Conservation (phyloP, 2,113 vertebrate genomes). For the Bettongia penicillata region DNA sequence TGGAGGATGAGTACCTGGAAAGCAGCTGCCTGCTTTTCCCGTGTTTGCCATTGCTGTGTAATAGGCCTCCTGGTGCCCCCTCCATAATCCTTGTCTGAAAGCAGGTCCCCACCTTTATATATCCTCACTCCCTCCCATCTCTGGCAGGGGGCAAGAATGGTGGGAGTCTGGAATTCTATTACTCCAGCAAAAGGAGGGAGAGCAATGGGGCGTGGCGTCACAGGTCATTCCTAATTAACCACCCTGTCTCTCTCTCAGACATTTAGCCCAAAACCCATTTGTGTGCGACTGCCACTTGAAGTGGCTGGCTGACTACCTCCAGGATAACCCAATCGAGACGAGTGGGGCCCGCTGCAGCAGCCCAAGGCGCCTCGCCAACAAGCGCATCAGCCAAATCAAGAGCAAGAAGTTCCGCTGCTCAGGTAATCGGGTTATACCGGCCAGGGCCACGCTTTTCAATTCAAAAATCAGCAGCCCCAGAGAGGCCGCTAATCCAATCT, state of each 20-base stretch:
- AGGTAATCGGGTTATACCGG: slow-evolving; percentile 90
- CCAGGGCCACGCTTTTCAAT: slow-evolving; percentile 76
- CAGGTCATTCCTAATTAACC: slow-evolving; percentile 80
- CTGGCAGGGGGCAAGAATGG: neutral
- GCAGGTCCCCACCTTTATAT: neutral
- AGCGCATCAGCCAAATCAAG: slow-evolving; percentile 99
- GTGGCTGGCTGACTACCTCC: slow-evolving; percentile 99
- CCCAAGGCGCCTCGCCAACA: slow-evolving; percentile 97
- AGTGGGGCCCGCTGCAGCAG: slow-evolving; percentile 98
- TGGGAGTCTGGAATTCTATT: neutral
- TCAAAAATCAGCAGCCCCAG: slow-evolving; percentile 79
- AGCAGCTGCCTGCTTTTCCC: neutral
- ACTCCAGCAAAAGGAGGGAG: slow-evolving; percentile 45
- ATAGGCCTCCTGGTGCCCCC: neutral
- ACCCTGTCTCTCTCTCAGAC: slow-evolving; percentile 86
- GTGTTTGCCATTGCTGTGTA: neutral
- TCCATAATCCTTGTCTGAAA: neutral
- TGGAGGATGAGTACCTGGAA: neutral
- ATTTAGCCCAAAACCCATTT: slow-evolving; percentile 99
- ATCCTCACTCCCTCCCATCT: accelerated
- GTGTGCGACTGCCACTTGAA: slow-evolving; percentile 99
- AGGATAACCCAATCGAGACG: slow-evolving; percentile 99
- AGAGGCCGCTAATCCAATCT: slow-evolving; percentile 87
- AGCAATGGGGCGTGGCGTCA: slow-evolving; percentile 60
- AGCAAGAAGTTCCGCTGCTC: slow-evolving; percentile 99